Evolutionary conservation across 2,113 vertebrate species (phyloP).

Genomic region (Chroicocephalus ridibundus): DNA sequence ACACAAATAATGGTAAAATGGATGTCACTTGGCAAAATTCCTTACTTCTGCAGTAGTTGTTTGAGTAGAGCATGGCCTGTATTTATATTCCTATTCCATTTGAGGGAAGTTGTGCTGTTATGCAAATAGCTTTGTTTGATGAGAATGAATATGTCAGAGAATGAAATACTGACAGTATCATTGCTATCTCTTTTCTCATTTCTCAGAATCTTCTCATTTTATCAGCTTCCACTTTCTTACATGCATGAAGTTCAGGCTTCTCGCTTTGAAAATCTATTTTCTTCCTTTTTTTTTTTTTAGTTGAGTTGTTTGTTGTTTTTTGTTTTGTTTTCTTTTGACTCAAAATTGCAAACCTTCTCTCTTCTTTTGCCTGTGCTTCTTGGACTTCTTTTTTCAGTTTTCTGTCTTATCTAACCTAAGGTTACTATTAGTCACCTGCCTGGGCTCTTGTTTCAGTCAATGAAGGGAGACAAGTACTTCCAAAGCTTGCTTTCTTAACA

Average conservation of each 20-base stretch:
- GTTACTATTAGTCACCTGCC: not conserved
- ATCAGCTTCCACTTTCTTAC: not conserved
- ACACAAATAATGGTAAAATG: not conserved
- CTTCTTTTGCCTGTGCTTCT: not conserved
- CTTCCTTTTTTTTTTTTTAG: not conserved
- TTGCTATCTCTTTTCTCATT: not conserved
- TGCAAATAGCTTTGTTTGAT: not conserved
- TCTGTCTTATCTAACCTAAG: not conserved
- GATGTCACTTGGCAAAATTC: not conserved
- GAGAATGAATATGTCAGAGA: not conserved
- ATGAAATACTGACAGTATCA: not conserved
- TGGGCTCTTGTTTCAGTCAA: not conserved
- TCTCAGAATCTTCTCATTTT: not conserved
- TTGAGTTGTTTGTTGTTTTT: not conserved
- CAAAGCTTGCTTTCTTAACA: not conserved
- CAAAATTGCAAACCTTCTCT: not conserved
- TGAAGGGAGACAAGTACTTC: not conserved
- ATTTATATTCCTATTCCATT: not conserved
- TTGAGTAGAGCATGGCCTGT: not conserved
- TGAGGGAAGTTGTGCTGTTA: not conserved
- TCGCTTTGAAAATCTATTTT: not conserved
- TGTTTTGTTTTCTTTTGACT: not conserved
- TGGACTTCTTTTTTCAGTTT: not conserved
- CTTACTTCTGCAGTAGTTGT: not conserved
- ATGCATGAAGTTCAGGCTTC: not conserved